These are phyloP conservation scores for Drosophila multiciliata DNA, from an alignment of 2,888 invertebrate species.

Conservation along the genomic window DNA sequence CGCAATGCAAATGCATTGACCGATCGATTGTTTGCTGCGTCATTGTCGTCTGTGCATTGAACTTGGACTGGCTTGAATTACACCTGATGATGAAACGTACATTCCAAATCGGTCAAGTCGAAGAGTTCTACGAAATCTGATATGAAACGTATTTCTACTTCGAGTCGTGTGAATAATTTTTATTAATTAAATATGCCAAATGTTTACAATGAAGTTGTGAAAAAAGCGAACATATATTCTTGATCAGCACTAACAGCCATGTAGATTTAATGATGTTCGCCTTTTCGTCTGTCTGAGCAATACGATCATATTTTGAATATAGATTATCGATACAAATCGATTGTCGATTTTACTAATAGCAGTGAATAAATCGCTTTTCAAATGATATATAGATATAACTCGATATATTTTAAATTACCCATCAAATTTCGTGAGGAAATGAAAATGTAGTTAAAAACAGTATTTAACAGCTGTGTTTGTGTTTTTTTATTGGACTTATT, in stretches of 20 bases:
- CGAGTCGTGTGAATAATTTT: conserved; percentile 1
- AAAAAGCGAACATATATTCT: background rate
- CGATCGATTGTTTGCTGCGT: conserved; percentile 62
- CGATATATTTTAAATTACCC: no score
- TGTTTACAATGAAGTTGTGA: background rate
- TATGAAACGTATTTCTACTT: background rate
- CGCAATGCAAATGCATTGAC: conserved; percentile 63
- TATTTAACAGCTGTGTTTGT: no score
- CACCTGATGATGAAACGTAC: background rate
- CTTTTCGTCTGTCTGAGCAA: background rate
- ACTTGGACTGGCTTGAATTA: conserved; percentile 41
- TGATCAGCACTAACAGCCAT: background rate
- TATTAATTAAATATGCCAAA: no score
- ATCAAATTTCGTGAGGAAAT: no score
- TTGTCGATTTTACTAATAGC: no score
- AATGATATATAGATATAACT: no score
- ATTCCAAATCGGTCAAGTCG: conserved; percentile 4
- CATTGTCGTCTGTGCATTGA: conserved; percentile 70
- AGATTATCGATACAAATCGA: no score
- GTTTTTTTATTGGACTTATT: no score
- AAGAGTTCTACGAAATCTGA: background rate
- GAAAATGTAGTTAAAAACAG: no score
- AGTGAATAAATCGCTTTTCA: no score
- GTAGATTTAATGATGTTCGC: background rate
- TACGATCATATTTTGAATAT: background rate